Evolutionary conservation across 2,113 vertebrate species (phyloP), one percentile per base, ranked within the genome.

Genomic region (Calyptomena viridis): DNA sequence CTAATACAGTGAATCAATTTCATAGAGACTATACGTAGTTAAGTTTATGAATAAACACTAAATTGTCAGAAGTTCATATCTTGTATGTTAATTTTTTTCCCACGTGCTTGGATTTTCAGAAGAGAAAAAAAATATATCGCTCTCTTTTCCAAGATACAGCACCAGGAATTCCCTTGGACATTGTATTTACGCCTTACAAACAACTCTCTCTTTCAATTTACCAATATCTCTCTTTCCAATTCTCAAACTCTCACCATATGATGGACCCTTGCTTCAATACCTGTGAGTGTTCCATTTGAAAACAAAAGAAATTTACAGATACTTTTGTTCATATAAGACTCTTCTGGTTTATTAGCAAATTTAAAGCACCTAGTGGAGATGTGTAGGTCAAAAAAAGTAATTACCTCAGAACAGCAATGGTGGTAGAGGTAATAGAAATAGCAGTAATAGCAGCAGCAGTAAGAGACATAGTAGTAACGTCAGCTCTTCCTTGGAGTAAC

Each of bases 11-110:
- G 77, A 96, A 96, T 78, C 84, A 92, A 84, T 75, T 91, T 93
- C 89, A 96, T 47, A 87, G 75, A 77, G 47, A 94, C 84, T 96
- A 93, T 58, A 95, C 9, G 44, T 86, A 94, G 81, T 83, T 94
- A 93, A 96, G 92, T 93, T 69, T 91, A 88, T 93, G 4, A 4
- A 85, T 68, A 68, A 96, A 73, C 0, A 11, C 20, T 62, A 78
- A 67, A 73, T 87, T 91, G 50, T 87, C 75, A 72, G 82, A 88
- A 85, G 8, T 71, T 80, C 21, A 1, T 55, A 40, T 63, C 21
- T 58, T 84, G 72, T 74, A 67, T 14, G 16, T 11, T 63, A 83
- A 89, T 91, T 90, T 94, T 84, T 84, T 91, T 83, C 42, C 24
- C 59, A 21, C 2, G 5, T 56, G 42, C 47, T 81, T 72, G 35